A percentile compares a stretch with the other conserved stretches of the same genome.
Evolutionary conservation across 2,888 invertebrate genomes (phyloP).

Genomic region (Phyllotreta striolata): DNA sequence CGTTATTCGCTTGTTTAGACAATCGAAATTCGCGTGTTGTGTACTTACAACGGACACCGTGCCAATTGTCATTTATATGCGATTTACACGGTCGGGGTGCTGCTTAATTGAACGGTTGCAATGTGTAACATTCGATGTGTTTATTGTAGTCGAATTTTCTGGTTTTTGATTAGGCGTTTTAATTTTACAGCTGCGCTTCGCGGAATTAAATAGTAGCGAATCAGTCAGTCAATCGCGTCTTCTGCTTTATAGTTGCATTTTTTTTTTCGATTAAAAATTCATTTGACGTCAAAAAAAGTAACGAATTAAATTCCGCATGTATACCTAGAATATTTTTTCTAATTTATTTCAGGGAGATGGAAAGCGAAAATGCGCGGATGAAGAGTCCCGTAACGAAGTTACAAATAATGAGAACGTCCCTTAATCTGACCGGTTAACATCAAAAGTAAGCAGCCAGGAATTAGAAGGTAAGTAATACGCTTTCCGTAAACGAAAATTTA

Average conservation of each 20-base stretch:
- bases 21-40: conserved; percentile 44
- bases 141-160: conserved; percentile 7
- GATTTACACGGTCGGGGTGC: conserved; percentile 46
- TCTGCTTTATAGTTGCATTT: too few relatives aligned
- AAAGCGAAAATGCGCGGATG: not conserved
- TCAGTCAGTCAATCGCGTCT: too few relatives aligned
- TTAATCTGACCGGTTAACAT: conserved; percentile 55
- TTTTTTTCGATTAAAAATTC: too few relatives aligned
- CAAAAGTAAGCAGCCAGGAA: conserved; percentile 49
- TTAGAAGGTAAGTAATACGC: conserved; percentile 52
- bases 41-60: conserved; percentile 35
- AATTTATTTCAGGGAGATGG: not conserved
- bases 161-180: not conserved
- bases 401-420: conserved; percentile 47
- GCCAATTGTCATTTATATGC: conserved; percentile 47
- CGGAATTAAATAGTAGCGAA: too few relatives aligned
- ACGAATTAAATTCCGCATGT: too few relatives aligned
- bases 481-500: conserved; percentile 53
- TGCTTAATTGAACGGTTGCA: conserved; percentile 43
- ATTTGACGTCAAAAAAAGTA: too few relatives aligned
- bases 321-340: too few relatives aligned
- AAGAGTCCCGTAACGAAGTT: conserved; percentile 43
- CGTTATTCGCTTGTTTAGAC: conserved; percentile 52
- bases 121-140: conserved; percentile 25
- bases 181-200: too few relatives aligned